Evolutionary conservation across 2,113 vertebrate genomes (phyloP).

Genomic region (Pogonocichla stellata): DNA sequence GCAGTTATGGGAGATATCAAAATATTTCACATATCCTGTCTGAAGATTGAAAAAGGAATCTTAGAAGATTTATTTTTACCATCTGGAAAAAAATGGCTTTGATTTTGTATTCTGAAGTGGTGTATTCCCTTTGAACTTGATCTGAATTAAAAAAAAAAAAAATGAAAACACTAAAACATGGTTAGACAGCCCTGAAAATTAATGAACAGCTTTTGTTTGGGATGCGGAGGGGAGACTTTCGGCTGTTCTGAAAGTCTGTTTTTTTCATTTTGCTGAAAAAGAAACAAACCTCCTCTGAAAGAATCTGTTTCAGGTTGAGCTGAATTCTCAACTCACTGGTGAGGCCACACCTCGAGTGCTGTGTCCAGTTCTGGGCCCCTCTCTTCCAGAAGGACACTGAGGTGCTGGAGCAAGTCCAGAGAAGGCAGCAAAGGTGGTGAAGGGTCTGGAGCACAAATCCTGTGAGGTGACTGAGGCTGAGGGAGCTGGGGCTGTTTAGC

Average conservation of each 20-base stretch:
- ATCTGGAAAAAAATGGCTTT: neutral
- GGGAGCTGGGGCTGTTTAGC: neutral
- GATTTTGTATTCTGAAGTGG: neutral
- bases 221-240: neutral
- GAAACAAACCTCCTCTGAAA: neutral
- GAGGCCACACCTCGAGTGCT: neutral
- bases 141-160: neutral
- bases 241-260: neutral
- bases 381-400: neutral
- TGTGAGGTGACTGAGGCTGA: neutral
- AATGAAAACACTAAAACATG: neutral
- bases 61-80: slow-evolving; percentile 7
- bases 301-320: neutral
- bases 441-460: neutral
- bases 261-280: neutral
- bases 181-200: neutral
- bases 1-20: neutral
- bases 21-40: neutral
- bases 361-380: neutral
- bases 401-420: neutral
- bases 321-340: neutral
- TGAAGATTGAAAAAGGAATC: neutral
- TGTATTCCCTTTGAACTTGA: slow-evolving; percentile 34
- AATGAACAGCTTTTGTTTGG: neutral
- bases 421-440: neutral